Conservation (phyloP, 1,140 invertebrate species). For the Papilio xuthus region DNA sequence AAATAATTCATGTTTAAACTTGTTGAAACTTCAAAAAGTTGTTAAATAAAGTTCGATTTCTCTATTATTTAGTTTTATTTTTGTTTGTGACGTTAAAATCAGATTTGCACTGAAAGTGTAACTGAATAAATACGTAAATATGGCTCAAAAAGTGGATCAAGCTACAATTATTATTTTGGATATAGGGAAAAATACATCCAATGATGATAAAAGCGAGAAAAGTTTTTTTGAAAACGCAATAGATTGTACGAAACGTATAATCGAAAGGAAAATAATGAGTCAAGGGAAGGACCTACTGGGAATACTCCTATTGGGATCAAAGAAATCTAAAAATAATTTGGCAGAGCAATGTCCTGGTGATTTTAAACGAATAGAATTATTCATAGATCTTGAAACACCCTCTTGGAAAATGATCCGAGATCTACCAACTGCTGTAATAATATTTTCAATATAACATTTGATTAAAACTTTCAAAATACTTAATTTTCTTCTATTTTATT, state of each 20-base stretch:
- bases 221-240: conserved; percentile 68
- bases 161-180: conserved; percentile 75
- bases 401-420: conserved; percentile 72
- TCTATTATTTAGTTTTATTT: neutral
- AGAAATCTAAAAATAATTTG: conserved; percentile 68
- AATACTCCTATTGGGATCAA: conserved; percentile 70
- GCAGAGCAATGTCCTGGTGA: conserved; percentile 50
- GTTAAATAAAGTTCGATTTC: neutral
- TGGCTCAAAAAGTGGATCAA: conserved; percentile 66
- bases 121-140: conserved; percentile 39
- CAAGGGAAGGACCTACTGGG: conserved; percentile 68
- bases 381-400: conserved; percentile 57
- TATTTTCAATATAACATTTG: conserved; percentile 34
- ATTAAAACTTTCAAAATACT: neutral
- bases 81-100: neutral
- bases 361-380: conserved; percentile 64
- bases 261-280: conserved; percentile 77
- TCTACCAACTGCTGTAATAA: conserved; percentile 63
- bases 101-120: neutral
- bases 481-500: neutral
- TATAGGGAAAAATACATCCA: conserved; percentile 64
- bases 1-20: neutral
- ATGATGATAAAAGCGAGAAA: conserved; percentile 57
- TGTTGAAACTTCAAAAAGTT: neutral
- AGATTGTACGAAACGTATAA: conserved; percentile 63